Conservation (phyloP, 2,797 vertebrate genomes). For the Ctenosaura bakeri region DNA sequence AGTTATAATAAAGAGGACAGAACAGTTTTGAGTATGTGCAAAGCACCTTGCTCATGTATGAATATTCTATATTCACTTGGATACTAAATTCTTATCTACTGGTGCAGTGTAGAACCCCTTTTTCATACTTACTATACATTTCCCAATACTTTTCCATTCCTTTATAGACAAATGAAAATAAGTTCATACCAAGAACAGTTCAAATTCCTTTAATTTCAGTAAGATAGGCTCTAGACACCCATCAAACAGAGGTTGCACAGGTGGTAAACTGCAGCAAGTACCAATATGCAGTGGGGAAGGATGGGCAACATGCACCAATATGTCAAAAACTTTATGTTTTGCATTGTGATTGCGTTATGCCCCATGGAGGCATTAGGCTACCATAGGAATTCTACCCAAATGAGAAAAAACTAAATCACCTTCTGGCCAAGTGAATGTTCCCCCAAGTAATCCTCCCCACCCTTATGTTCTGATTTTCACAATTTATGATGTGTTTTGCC, state of each 20-base stretch:
- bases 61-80: background rate
- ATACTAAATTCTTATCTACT: background rate
- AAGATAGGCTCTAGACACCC: background rate
- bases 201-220: background rate
- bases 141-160: background rate
- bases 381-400: constrained; percentile 19
- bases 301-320: background rate
- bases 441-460: constrained; percentile 63
- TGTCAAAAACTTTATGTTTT: constrained; percentile 18
- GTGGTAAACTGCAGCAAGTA: background rate
- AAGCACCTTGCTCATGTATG: background rate
- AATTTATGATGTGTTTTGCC: constrained; percentile 60
- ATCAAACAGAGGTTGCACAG: constrained; percentile 7
- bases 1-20: background rate
- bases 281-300: background rate
- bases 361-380: background rate
- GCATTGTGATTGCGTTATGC: background rate
- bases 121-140: background rate
- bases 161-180: background rate
- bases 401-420: constrained; percentile 41
- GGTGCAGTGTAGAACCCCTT: background rate
- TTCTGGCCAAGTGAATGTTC: constrained; percentile 57
- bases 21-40: background rate
- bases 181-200: background rate
- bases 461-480: constrained; percentile 58